Evolutionary conservation across 2,888 invertebrate species (phyloP).

Genomic region (Actias luna): DNA sequence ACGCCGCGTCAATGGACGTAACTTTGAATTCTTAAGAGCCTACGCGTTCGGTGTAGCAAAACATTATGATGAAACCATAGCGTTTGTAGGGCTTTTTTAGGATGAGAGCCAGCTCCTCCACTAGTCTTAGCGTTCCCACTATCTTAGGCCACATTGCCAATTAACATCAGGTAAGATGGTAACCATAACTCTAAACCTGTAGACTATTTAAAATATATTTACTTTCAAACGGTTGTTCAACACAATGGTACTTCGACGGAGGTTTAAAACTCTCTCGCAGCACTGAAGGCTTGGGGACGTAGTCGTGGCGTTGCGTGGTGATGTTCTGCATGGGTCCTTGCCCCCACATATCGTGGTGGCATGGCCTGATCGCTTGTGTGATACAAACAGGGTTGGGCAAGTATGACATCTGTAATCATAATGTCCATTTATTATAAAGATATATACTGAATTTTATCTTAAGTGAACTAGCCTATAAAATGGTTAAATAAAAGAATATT

Average conservation of each 20-base stretch:
- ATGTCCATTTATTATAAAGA: not conserved
- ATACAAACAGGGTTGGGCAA: constrained; percentile 81
- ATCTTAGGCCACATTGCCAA: no score
- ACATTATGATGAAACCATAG: no score
- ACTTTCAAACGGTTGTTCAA: constrained; percentile 74
- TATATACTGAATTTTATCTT: not conserved
- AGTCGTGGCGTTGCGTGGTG: constrained; percentile 89
- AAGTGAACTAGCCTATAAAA: not conserved
- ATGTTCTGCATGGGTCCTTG: constrained; percentile 86
- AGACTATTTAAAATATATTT: constrained; percentile 23
- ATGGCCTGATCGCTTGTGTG: constrained; percentile 83
- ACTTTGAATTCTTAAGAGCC: no score
- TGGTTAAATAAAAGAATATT: no score
- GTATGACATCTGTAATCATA: constrained; percentile 73
- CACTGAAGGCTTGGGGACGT: constrained; percentile 83
- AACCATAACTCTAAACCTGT: no score
- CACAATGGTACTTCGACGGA: constrained; percentile 56
- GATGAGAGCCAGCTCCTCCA: no score
- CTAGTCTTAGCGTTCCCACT: no score
- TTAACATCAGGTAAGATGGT: no score
- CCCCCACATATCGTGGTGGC: constrained; percentile 84
- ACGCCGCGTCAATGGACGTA: no score
- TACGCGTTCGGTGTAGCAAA: no score
- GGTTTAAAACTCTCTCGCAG: constrained; percentile 68
- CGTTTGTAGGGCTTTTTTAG: no score